phyloP scores from a whole-genome alignment of 2,113 vertebrate genomes.

The Perca fluviatilis region DNA sequence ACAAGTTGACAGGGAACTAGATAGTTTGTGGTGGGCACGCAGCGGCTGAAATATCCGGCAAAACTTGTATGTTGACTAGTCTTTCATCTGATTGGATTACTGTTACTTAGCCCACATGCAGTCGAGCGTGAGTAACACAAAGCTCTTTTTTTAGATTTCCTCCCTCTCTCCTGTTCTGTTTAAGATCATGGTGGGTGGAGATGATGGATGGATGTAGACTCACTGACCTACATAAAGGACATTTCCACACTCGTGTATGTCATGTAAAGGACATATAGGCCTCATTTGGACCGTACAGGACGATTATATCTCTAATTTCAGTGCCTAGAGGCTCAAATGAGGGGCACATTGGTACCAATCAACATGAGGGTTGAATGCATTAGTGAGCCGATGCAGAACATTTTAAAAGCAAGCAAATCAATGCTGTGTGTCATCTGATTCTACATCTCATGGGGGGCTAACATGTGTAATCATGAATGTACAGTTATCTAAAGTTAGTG shows the following conservation, averaged over 20 bases:
- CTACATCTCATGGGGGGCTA: background rate
- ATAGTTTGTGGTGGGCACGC: constrained; percentile 60
- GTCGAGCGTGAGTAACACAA: constrained; percentile 46
- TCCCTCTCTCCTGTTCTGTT: constrained; percentile 26
- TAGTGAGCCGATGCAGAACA: constrained; percentile 49
- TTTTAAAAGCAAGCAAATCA: constrained; percentile 60
- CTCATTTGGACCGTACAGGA: constrained; percentile 51
- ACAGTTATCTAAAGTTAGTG: background rate
- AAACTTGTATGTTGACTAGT: constrained; percentile 72
- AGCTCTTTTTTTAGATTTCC: constrained; percentile 44
- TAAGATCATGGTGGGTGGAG: constrained; percentile 50
- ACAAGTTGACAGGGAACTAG: constrained; percentile 70
- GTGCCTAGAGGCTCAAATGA: constrained; percentile 42
- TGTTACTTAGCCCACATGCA: constrained; percentile 60
- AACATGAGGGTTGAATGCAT: constrained; percentile 43
- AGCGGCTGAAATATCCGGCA: constrained; percentile 63
- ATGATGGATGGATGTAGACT: constrained; percentile 62
- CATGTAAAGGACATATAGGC: constrained; percentile 47
- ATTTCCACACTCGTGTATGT: constrained; percentile 36
- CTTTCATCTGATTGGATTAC: constrained; percentile 77
- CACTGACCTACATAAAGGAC: constrained; percentile 62
- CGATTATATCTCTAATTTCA: constrained; percentile 48
- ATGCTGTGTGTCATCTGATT: constrained; percentile 12
- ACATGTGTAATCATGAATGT: constrained; percentile 1
- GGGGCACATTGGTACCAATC: constrained; percentile 45